Base-by-base conservation (phyloP, 2,888 invertebrate species). In the Periphyllus acericola region DNA sequence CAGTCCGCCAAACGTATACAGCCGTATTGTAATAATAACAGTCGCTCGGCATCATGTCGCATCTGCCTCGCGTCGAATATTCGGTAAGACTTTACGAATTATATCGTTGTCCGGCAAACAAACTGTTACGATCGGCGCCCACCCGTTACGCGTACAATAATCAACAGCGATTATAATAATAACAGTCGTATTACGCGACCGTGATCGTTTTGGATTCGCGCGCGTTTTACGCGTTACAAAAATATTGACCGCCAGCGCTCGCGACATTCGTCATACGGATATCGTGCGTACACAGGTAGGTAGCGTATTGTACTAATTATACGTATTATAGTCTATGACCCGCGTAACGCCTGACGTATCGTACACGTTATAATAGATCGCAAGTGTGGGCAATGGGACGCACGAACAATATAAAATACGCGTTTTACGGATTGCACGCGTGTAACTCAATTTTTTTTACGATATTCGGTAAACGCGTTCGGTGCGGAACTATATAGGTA, bases 81-180 rank as follows among this genome's bases (percentile, higher is more conserved):
- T 52, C 66, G 25, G 66, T 34, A 72, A 46, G 82, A 82, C 52
- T 72, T 71, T 72, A 19, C 19, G 32, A 75, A 36, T 36, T 60
- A 74, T 60, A 83, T 74, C 60, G 40, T 83, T n/a, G 72, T 36
- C 83, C n/a, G 32, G n/a, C 55, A 74, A 83, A 83, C 74, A 74
- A 83, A 83, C 72, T 83, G 72, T 83, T 83, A 74, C 36, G 74
- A 74, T 83, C n/a, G 55, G 55, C 55, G 52, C 74, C 21, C 72
- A 72, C 68, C 74, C 72, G 52, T 83, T 83, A 11, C 46, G 25
- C 3, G n/a, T n/a, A n/a, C n/a, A n/a, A n/a, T n/a, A 36, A 36
- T 36, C 36, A 40, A 74, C 40, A 74, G 34, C 34, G 25, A 71
- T 60, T 25, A 40, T 74, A 40, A 74, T 74, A 40, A 11, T 25